Percentiles rank a stretch among this genome's conserved stretches.
Conservation (phyloP, 1,140 invertebrate genomes). For the Drosophila trapezifrons region DNA sequence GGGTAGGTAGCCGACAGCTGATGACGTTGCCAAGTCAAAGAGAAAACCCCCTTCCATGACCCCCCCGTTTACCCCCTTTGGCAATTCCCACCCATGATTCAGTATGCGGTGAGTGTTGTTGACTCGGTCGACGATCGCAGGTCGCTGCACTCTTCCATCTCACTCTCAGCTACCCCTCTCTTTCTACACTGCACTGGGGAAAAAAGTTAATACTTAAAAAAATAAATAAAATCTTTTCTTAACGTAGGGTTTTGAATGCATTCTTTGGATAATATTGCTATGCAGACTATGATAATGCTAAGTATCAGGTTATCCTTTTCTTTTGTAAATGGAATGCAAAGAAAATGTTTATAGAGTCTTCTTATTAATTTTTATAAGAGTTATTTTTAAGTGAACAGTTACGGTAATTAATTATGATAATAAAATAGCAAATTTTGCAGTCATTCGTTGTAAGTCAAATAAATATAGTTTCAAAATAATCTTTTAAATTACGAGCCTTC, state of each 20-base stretch:
- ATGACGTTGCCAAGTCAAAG: constrained; percentile 59
- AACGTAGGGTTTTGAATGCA: too few species aligned
- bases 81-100: constrained; percentile 51
- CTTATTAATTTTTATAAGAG: not conserved
- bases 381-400: not conserved
- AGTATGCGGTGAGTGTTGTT: constrained; percentile 61
- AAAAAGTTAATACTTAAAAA: too few species aligned
- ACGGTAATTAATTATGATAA: too few species aligned
- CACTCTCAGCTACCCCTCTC: not conserved
- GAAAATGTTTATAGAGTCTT: not conserved
- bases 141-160: constrained; percentile 66
- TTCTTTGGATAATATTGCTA: not conserved
- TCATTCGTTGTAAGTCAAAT: not conserved
- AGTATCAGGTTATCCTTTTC: too few species aligned
- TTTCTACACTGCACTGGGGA: not conserved
- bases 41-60: constrained; percentile 26
- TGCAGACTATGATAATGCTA: not conserved
- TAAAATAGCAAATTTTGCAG: too few species aligned
- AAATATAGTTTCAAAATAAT: not conserved
- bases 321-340: not conserved
- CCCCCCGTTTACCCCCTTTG: constrained; percentile 12
- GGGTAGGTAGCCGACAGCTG: constrained; percentile 30
- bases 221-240: too few species aligned
- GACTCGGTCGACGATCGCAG: constrained; percentile 60
- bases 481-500: too few species aligned